A percentile compares a stretch with the other conserved stretches of the same genome.
These are phyloP conservation scores for Belonocnema kinseyi DNA, from an alignment of 1,140 invertebrate species.

Conservation along the genomic window DNA sequence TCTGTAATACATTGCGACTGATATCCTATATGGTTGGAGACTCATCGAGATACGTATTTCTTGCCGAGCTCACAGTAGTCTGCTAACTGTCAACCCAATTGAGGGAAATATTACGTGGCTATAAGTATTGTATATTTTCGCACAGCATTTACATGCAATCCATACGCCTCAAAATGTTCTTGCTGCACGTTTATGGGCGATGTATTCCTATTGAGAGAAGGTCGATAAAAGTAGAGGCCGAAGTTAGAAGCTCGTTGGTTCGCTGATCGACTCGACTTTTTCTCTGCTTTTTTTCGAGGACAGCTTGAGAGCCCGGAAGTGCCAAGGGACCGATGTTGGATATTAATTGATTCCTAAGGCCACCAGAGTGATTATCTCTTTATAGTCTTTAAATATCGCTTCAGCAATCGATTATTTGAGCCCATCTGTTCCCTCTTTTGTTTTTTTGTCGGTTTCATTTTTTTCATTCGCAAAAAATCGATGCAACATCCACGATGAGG, in stretches of 20 bases:
- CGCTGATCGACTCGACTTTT: conserved; percentile 9
- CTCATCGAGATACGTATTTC: conserved; percentile 26
- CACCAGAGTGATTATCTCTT: conserved; percentile 71
- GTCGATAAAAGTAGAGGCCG: conserved; percentile 32
- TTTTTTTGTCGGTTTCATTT: conserved; percentile 37
- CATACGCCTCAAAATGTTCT: background rate
- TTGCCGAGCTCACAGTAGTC: conserved; percentile 23
- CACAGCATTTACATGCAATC: conserved; percentile 6
- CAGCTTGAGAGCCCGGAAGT: conserved; percentile 53
- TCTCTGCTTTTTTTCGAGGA: conserved; percentile 30
- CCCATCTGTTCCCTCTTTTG: conserved; percentile 38
- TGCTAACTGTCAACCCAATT: conserved; percentile 53
- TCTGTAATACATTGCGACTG: conserved; percentile 4
- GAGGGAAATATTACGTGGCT: conserved; percentile 50
- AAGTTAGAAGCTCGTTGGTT: conserved; percentile 36
- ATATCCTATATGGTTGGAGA: background rate
- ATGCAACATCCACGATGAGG: conserved; percentile 63
- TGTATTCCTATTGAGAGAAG: conserved; percentile 37
- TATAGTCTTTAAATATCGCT: conserved; percentile 55
- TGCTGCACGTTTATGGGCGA: background rate
- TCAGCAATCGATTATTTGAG: conserved; percentile 39
- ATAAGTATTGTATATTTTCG: conserved; percentile 46
- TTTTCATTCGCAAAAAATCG: conserved; percentile 36
- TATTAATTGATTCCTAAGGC: conserved; percentile 71
- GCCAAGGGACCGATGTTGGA: conserved; percentile 62